Evolutionary conservation across 2,888 invertebrate species (phyloP).

Genomic region (Ophion obscuratus): DNA sequence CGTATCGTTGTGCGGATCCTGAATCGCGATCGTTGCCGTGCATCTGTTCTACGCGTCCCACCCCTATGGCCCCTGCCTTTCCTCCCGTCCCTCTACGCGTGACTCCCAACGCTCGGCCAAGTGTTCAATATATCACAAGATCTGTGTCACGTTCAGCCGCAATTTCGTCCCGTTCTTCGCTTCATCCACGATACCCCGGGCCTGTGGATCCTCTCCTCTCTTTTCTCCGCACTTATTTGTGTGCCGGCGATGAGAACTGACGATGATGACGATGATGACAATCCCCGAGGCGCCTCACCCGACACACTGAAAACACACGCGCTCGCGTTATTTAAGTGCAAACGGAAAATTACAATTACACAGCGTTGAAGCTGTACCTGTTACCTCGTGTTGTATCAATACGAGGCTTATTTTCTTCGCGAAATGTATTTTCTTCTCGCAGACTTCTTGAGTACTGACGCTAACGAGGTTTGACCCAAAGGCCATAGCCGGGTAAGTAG

Average conservation of each 20-base stretch:
- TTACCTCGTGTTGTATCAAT: background rate
- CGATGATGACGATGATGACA: background rate
- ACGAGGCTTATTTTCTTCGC: background rate
- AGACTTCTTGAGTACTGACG: too few relatives aligned
- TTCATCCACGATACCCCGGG: slow-evolving; percentile 47
- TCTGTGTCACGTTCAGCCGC: slow-evolving; percentile 69
- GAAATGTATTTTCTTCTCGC: background rate
- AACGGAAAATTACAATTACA: background rate
- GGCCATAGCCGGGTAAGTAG: too few relatives aligned
- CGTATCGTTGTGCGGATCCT: slow-evolving; percentile 52
- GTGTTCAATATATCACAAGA: slow-evolving; percentile 49
- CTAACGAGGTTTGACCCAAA: too few relatives aligned
- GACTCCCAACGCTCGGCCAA: slow-evolving; percentile 24
- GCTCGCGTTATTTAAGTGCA: background rate
- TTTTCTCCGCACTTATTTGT: slow-evolving; percentile 9
- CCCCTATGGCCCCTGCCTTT: background rate
- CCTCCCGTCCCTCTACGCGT: background rate
- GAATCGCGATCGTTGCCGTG: slow-evolving; percentile 41
- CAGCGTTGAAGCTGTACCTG: background rate
- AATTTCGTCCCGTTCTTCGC: slow-evolving; percentile 65
- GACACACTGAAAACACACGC: slow-evolving; percentile 18
- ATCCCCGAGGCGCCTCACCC: background rate
- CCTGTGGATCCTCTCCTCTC: slow-evolving; percentile 43
- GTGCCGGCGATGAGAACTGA: background rate
- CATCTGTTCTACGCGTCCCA: slow-evolving; percentile 49